Evolutionary conservation across 2,113 vertebrate genomes (phyloP).

Genomic region (Microtus ochrogaster): DNA sequence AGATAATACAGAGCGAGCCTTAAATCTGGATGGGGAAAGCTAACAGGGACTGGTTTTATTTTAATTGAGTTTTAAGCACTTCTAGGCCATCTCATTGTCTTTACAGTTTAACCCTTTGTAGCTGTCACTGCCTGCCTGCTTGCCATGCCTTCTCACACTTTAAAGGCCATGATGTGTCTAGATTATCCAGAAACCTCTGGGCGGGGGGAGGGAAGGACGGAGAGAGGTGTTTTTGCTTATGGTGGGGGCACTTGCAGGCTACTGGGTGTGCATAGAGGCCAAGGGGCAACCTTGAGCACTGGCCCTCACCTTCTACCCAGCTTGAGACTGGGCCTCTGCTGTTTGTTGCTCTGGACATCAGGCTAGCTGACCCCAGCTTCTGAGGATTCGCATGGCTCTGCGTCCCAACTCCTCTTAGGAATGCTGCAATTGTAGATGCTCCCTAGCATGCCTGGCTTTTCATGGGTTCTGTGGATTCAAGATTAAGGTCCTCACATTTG

Average conservation of each 20-base stretch:
- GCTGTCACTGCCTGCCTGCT: slow-evolving; percentile 50
- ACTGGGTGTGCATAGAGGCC: background rate
- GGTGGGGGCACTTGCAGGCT: background rate
- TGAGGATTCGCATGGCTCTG: too few species aligned
- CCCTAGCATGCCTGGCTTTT: too few species aligned
- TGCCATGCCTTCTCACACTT: slow-evolving; percentile 72
- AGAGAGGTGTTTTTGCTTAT: background rate
- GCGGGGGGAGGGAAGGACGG: background rate
- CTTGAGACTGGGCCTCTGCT: background rate
- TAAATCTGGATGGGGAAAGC: slow-evolving; percentile 81
- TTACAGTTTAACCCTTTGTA: slow-evolving; percentile 83
- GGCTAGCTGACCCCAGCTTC: background rate
- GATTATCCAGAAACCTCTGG: slow-evolving; percentile 82
- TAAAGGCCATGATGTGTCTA: slow-evolving; percentile 81
- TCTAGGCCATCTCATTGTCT: slow-evolving; percentile 70
- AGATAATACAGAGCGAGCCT: slow-evolving; percentile 78
- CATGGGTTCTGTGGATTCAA: background rate
- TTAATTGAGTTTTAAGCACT: slow-evolving; percentile 84
- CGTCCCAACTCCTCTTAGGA: background rate
- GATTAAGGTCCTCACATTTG: background rate
- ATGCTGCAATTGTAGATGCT: background rate
- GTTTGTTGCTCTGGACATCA: too few species aligned
- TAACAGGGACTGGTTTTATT: slow-evolving; percentile 78
- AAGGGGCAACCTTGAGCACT: too few species aligned
- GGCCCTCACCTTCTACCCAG: background rate